phyloP scores from a whole-genome alignment of 2,797 vertebrate genomes.

The Tachyglossus aculeatus region DNA sequence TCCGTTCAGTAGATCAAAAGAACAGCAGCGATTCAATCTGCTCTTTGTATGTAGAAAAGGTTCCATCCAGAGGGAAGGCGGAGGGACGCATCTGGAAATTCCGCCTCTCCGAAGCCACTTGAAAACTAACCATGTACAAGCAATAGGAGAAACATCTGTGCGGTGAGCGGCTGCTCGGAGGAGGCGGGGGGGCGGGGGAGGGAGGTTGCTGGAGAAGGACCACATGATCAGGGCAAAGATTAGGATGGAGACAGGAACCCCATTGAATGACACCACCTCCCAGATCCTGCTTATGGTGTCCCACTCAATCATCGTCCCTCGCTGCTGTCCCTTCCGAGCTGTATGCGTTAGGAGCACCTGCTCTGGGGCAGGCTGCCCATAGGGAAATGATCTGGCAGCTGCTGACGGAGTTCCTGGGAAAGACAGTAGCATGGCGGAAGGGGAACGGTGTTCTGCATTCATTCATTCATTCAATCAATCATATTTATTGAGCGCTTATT shows the following conservation, averaged over 20 bases:
- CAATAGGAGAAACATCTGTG: constrained; percentile 59
- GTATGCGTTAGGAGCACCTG: constrained; percentile 53
- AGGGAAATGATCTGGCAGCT: neutral
- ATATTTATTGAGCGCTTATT: neutral
- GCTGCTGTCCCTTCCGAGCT: constrained; percentile 23
- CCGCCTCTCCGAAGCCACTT: constrained; percentile 37
- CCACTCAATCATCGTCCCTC: constrained; percentile 38
- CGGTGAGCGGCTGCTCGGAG: neutral
- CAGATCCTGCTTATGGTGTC: constrained; percentile 30
- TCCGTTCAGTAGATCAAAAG: constrained; percentile 60
- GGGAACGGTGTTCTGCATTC: too few species aligned
- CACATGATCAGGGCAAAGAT: constrained; percentile 42
- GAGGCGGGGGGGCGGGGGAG: too few species aligned
- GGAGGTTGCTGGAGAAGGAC: constrained; percentile 20
- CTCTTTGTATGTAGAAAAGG: constrained; percentile 57
- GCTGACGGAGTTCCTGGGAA: constrained; percentile 10
- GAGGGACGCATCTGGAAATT: constrained; percentile 58
- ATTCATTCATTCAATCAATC: too few species aligned
- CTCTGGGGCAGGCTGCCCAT: neutral
- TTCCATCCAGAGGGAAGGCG: constrained; percentile 42
- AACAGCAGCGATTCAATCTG: constrained; percentile 21
- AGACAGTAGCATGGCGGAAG: neutral
- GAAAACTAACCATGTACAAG: constrained; percentile 49
- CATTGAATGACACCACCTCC: constrained; percentile 29
- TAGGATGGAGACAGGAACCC: constrained; percentile 37